phyloP scores from a whole-genome alignment of 1,140 invertebrate species.

The Mamestra configurata region DNA sequence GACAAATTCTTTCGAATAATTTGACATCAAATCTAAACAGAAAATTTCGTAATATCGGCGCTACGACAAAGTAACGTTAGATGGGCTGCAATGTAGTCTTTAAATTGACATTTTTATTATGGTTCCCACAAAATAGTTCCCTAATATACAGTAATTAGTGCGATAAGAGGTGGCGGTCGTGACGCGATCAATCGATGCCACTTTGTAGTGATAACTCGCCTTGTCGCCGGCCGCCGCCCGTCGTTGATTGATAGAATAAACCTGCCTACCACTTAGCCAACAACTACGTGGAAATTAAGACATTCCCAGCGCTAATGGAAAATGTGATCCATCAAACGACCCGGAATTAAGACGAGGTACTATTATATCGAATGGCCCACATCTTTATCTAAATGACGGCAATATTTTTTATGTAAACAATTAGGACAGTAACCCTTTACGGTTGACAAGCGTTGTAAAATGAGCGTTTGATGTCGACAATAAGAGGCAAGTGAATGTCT shows the following conservation, averaged over 20 bases:
- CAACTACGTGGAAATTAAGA: constrained; percentile 72
- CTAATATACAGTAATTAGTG: constrained; percentile 69
- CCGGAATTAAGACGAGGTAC: constrained; percentile 74
- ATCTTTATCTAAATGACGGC: constrained; percentile 79
- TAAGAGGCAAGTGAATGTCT: constrained; percentile 57
- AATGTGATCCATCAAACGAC: constrained; percentile 81
- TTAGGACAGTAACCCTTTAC: constrained; percentile 62
- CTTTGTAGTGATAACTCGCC: constrained; percentile 72
- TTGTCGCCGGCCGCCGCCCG: constrained; percentile 57
- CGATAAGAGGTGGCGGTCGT: constrained; percentile 74
- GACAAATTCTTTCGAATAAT: constrained; percentile 4
- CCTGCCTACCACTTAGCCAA: constrained; percentile 75
- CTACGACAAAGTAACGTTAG: background rate
- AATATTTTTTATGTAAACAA: constrained; percentile 73
- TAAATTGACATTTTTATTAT: constrained; percentile 45
- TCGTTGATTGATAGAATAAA: constrained; percentile 80
- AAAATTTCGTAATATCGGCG: constrained; percentile 16
- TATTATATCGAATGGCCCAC: constrained; percentile 68
- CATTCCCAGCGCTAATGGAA: constrained; percentile 79
- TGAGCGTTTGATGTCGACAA: constrained; percentile 56
- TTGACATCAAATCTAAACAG: constrained; percentile 29
- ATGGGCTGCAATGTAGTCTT: constrained; percentile 6
- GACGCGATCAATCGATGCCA: constrained; percentile 80
- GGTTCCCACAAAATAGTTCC: constrained; percentile 55
- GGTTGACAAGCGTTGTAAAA: constrained; percentile 60